Base-by-base conservation (phyloP, 2,797 vertebrate species). In the Rhynchotus rufescens region DNA sequence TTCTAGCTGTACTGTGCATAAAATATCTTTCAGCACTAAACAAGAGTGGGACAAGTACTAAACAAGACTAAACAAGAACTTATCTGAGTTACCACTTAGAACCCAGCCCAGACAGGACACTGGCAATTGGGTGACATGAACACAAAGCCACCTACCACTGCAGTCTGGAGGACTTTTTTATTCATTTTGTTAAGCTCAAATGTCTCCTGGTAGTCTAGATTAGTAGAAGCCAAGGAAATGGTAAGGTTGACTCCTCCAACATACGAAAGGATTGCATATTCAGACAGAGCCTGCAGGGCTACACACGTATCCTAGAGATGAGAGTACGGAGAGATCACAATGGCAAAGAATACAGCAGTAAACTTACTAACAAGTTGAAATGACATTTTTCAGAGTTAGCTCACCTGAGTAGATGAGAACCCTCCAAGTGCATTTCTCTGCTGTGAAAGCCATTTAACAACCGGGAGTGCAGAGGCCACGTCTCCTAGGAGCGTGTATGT, bases 401-500 rank as follows among this genome's bases (percentile, higher is more conserved):
- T 56, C 88, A 98, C 99, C 98, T 99, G 99, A 20, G 99, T 99
- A 61, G 99, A 99, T 4, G 99, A 99, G 96, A 99, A 99, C 77
- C 99, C 99, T 30, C 99, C 99, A 6, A 99, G 97, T 1, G 98
- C 98, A 3, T 99, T 99, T 84, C 98, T 98, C 85, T 99, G 98
- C 96, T 99, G 98, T 15, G 99, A 99, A 68, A 99, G 98, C 99
- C 99, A 99, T 96, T 99, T 99, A 59, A 99, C 99, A 25, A 99
- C 98, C 0, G 99, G 98, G 71, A 99, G 97, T 0, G 99, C 98
- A 5, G 98, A 98, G 2, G 99, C 98, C 94, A 99, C 98, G 0
- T 99, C 98, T 14, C 98, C 99, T 49, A 99, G 96, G 17, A 98
- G 97, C 0, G 98, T 98, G 96, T 99, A 99, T 2, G 99, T 99